Percentiles rank a stretch among this genome's conserved stretches.
Conservation (phyloP, 2,113 vertebrate species). For the Ceuthmochares aereus region DNA sequence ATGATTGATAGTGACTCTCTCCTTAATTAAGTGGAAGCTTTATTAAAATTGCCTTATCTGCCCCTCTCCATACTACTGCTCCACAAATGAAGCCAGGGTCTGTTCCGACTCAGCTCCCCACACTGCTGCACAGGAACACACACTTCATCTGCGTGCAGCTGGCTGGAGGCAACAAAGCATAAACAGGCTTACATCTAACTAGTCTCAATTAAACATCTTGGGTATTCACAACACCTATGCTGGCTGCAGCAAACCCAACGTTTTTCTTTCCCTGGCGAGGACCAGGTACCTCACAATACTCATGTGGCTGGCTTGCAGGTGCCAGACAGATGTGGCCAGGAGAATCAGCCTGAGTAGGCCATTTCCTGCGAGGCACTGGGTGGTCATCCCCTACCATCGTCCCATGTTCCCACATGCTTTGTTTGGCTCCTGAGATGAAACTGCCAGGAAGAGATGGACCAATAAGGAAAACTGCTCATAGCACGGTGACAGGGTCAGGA, state of each 20-base stretch:
- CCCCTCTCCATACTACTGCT: not conserved
- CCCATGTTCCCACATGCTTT: accelerated
- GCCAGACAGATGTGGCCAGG: not conserved
- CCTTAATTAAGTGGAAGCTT: not conserved
- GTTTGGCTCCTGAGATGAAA: not conserved
- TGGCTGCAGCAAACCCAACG: not conserved
- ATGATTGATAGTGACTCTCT: not conserved
- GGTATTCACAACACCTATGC: not conserved
- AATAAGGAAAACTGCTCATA: not conserved
- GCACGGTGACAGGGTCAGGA: not conserved
- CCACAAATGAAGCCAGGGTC: not conserved
- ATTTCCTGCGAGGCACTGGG: not conserved
- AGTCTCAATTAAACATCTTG: not conserved
- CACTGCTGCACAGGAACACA: not conserved
- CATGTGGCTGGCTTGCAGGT: not conserved
- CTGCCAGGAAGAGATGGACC: not conserved
- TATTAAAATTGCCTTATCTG: not conserved
- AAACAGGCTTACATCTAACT: not conserved
- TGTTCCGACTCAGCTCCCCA: not conserved
- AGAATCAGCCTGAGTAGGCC: not conserved
- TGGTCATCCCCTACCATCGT: not conserved
- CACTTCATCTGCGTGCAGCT: not conserved
- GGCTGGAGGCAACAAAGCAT: not conserved
- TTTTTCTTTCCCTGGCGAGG: not conserved
- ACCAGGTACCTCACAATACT: not conserved